Conservation (phyloP, 1,140 invertebrate species). For the Eubasilissa regina region DNA sequence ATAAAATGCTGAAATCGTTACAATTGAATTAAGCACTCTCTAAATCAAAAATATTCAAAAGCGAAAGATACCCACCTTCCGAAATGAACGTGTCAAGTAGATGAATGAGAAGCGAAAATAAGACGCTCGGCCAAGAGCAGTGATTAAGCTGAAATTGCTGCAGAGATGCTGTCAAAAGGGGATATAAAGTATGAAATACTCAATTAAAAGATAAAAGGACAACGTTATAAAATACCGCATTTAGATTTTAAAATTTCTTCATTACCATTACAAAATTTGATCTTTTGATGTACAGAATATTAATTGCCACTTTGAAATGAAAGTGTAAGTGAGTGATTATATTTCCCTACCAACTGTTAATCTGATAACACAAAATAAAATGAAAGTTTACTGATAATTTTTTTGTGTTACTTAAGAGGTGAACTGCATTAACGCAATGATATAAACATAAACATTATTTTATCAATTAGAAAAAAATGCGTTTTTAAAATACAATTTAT, state of each 20-base stretch:
- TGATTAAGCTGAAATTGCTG: conserved; percentile 19
- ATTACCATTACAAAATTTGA: too few species aligned
- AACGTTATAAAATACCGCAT: not conserved
- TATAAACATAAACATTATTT: too few species aligned
- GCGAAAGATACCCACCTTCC: conserved; percentile 8
- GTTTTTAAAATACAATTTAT: too few species aligned
- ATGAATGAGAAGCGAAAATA: conserved; percentile 28
- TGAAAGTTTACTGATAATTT: too few species aligned
- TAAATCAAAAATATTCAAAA: conserved; percentile 4
- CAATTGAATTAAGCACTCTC: conserved; percentile 27
- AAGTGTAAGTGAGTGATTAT: too few species aligned
- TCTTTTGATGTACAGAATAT: too few species aligned
- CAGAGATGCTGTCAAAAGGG: not conserved
- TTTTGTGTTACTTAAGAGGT: too few species aligned
- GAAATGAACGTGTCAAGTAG: conserved; percentile 11
- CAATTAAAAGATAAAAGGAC: conserved; percentile 32
- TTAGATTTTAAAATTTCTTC: not conserved
- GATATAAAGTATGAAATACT: conserved; percentile 3
- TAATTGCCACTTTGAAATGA: too few species aligned
- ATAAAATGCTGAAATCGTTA: conserved; percentile 23
- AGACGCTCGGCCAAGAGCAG: not conserved
- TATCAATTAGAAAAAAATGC: too few species aligned
- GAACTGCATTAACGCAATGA: too few species aligned
- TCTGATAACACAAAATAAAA: too few species aligned
- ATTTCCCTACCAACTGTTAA: too few species aligned